A percentile compares a stretch with the other conserved stretches of the same genome.
Conservation (phyloP, 1,140 invertebrate species). For the Drosophila kohkoa region DNA sequence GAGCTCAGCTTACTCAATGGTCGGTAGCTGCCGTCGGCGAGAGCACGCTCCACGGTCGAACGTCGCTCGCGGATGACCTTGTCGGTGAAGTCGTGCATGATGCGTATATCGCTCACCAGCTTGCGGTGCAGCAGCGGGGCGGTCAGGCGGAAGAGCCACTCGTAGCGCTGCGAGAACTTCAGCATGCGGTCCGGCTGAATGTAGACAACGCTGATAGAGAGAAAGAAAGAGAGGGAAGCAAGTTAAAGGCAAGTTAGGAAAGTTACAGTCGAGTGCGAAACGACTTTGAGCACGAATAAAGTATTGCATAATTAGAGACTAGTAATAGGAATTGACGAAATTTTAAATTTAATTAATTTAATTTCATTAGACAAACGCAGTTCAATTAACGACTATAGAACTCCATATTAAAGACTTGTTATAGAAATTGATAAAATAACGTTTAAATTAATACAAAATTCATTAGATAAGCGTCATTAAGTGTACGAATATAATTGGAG, state of each 20-base stretch:
- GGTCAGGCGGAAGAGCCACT: slow-evolving; percentile 63
- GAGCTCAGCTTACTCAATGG: slow-evolving; percentile 56
- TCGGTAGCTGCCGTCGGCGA: slow-evolving; percentile 62
- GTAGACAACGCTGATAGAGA: slow-evolving; percentile 54
- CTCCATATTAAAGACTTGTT: too few species aligned
- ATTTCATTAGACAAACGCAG: too few species aligned
- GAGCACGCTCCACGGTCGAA: slow-evolving; percentile 49
- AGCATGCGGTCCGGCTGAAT: slow-evolving; percentile 71
- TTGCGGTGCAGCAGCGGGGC: slow-evolving; percentile 48
- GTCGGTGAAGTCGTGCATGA: slow-evolving; percentile 75
- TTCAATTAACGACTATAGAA: too few species aligned
- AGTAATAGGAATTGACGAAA: too few species aligned
- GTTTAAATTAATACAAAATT: too few species aligned
- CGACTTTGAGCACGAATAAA: not conserved
- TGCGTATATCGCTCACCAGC: slow-evolving; percentile 60
- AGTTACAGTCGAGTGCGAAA: not conserved
- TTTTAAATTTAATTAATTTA: too few species aligned
- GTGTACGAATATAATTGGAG: too few species aligned
- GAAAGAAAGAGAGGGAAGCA: not conserved
- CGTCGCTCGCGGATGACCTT: slow-evolving; percentile 74
- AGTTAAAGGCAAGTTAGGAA: not conserved
- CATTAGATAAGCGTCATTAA: too few species aligned
- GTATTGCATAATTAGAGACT: too few species aligned
- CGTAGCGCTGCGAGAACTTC: slow-evolving; percentile 63
- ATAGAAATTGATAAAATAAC: too few species aligned